phyloP scores from a whole-genome alignment of 1,140 invertebrate species.

The Parasteatoda tepidariorum region DNA sequence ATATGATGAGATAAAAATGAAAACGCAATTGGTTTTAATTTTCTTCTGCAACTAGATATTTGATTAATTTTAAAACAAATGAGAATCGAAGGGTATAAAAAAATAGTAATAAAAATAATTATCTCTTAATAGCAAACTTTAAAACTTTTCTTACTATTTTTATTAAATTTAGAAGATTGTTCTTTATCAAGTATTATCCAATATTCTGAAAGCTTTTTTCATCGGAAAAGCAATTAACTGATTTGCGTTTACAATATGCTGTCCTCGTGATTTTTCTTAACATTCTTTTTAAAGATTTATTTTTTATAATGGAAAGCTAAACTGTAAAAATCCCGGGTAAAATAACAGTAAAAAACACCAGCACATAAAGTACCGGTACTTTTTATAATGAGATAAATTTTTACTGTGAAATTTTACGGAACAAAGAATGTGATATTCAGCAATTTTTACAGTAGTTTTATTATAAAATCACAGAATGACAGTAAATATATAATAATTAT shows the following conservation, averaged over 20 bases:
- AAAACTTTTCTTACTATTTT: background rate
- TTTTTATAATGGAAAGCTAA: background rate
- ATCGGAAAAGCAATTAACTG: constrained; percentile 46
- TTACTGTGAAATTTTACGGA: background rate
- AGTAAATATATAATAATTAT: no score
- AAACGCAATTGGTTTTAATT: no score
- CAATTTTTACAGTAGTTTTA: no score
- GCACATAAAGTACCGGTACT: background rate
- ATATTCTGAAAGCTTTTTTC: constrained; percentile 6
- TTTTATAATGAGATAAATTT: background rate
- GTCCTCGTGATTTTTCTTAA: no score
- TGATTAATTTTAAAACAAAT: constrained; percentile 19
- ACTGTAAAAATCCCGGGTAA: background rate
- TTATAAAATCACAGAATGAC: no score
- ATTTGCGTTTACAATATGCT: background rate
- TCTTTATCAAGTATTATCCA: constrained; percentile 1
- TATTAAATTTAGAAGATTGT: background rate
- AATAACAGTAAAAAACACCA: background rate
- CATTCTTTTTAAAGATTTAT: background rate
- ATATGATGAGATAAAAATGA: no score
- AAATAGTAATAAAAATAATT: constrained; percentile 26
- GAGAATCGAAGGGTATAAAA: constrained; percentile 2
- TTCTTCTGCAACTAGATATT: no score
- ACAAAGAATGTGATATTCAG: background rate
- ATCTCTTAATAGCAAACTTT: constrained; percentile 8